Evolutionary conservation across 1,140 invertebrate species (phyloP), one percentile per base, ranked within the genome.

Genomic region (Saxidomus purpurata): DNA sequence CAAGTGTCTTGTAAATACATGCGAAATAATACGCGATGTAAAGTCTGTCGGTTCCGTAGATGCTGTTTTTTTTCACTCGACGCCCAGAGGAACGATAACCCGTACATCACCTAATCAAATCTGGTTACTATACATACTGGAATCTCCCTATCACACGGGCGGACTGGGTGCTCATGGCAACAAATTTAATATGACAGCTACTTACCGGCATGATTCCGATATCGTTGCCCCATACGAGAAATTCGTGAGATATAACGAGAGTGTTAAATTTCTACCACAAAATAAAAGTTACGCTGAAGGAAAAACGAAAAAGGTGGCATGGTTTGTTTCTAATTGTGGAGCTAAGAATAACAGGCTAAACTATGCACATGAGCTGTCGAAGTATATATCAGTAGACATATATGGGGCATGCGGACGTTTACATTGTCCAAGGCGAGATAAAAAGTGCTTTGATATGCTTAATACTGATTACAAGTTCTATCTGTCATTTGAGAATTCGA

Each of bases 391-490:
- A 3, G 96, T 98, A 9, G 97, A 98, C 93, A 96, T 97, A n/a
- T 98, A 97, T 91, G 98, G 98, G 19, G 87, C 81, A 0, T 98
- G 98, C 95, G 95, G 94, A 13, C 83, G 49, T 8, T 36, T 91
- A 11, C 87, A 80, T 9, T 96, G 95, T 88, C 90, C 92, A 0
- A 88, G 98, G 63, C 92, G 97, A 38, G 97, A 98, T 79, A 11
- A 19, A 0, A 97, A 98, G 93, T 99, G 98, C 93, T 98, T 99
- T 93, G 97, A 98, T 49, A 97, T 99, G 97, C 97, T 99, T 22
- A 97, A 98, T 93, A 97, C 97, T 77, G 98, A 99, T 80, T 99
- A 99, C 96, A 99, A 99, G 95, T 99, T 99, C 96, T 99, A 99
- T 95, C 96, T 99, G 63, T 98, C 99, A 0, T 99, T 99, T 94